Base-by-base conservation (phyloP, 2,888 invertebrate genomes). In the Chorisops tibialis region DNA sequence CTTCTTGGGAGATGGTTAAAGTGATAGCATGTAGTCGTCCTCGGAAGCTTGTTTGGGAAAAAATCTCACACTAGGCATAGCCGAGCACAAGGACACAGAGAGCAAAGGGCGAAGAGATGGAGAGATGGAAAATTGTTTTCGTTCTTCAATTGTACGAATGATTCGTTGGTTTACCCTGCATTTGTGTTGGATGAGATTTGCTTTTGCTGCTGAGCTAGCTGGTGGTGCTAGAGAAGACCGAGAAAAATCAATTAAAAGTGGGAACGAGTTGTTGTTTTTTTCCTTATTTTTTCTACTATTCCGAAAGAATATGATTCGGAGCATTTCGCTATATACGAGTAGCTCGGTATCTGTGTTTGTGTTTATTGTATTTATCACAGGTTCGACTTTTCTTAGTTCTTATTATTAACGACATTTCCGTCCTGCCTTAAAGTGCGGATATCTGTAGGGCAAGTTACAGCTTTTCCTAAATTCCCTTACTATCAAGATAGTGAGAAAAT, bases 171-270 rank as follows among this genome's bases (percentile, higher is more conserved):
- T 24, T 24, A n/a, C 16, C 30, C 18, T 50, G 49, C 49, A 50
- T 50, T 50, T 50, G 49, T 50, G 21, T 50, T 50, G 49, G 49
- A 50, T 50, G 49, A 16, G 19, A 50, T 30, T 50, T 30, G 24
- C 49, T 16, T 18, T 24, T 21, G 9, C 24, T n/a, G 16, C 49
- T 45, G 18, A 12, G 5, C 7, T 9, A 5, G 30, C 30, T 49
- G 58, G 22, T 35, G 11, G 24, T 47, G 58, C 30, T 45, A 21
- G n/a, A 56, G 47, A 37, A 30, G 18, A 18, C 18, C 11, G 12
- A 47, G 69, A 66, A 66, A 72, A 72, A 72, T 72, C 72, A 72
- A 72, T 72, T 72, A 72, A 72, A 69, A 66, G 67, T 68, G 62
- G 61, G 52, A 64, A 38, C 48, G 52, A 64, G 45, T 43, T 24